These are phyloP conservation scores for Papilio gigon DNA, from an alignment of 2,888 invertebrate genomes.

Conservation along the genomic window DNA sequence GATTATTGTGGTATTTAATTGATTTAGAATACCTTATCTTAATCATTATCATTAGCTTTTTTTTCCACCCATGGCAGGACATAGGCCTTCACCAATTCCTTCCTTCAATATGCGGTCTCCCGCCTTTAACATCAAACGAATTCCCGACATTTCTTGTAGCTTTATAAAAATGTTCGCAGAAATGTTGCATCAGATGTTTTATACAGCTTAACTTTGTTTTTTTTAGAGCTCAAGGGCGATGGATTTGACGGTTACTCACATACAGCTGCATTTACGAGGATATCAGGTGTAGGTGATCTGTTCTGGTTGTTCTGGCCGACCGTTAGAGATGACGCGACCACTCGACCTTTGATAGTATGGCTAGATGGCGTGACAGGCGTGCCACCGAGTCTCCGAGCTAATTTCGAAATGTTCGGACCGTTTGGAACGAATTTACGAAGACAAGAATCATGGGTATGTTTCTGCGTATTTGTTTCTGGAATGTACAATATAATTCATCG, in stretches of 20 bases:
- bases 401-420: conserved; percentile 92
- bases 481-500: conserved; percentile 4
- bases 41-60: too few relatives aligned
- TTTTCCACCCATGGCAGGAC: too few relatives aligned
- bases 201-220: too few relatives aligned
- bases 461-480: background rate
- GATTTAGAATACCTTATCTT: too few relatives aligned
- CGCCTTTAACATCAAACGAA: too few relatives aligned
- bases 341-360: conserved; percentile 90
- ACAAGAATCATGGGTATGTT: conserved; percentile 87
- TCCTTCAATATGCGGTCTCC: too few relatives aligned
- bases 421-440: conserved; percentile 84
- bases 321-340: conserved; percentile 74
- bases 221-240: conserved; percentile 60
- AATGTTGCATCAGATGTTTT: too few relatives aligned
- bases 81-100: too few relatives aligned
- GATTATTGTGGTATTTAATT: too few relatives aligned
- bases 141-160: too few relatives aligned
- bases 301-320: conserved; percentile 95
- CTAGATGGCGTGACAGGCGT: conserved; percentile 93
- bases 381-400: conserved; percentile 91
- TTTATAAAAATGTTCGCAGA: too few relatives aligned
- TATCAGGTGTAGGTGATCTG: conserved; percentile 87
- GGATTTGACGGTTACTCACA: conserved; percentile 84
- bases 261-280: conserved; percentile 88